A percentile compares a stretch with the other conserved stretches of the same genome.
phyloP scores from a whole-genome alignment of 2,888 invertebrate genomes.

The Chrysolina americana region DNA sequence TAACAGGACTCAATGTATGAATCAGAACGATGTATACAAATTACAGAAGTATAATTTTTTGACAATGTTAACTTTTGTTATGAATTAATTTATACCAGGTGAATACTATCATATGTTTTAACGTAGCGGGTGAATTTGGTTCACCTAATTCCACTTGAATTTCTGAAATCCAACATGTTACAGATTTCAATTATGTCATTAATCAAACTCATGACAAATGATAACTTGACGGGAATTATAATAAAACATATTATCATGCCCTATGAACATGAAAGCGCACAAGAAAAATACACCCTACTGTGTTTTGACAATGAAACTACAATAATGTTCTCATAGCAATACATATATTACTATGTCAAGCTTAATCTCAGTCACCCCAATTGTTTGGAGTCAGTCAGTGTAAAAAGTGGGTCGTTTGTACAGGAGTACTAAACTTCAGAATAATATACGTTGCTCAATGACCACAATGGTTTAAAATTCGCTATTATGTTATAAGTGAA shows the following conservation, averaged over 20 bases:
- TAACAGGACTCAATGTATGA: too few species aligned
- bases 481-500: conserved; percentile 25
- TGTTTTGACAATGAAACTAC: conserved; percentile 60
- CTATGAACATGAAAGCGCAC: conserved; percentile 49
- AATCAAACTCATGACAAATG: conserved; percentile 46
- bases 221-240: conserved; percentile 46
- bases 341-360: conserved; percentile 62
- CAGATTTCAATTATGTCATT: conserved; percentile 41
- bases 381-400: conserved; percentile 62
- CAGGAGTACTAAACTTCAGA: conserved; percentile 40
- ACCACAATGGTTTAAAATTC: conserved; percentile 27
- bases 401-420: conserved; percentile 60
- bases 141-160: background rate
- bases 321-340: conserved; percentile 63
- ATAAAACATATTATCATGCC: conserved; percentile 49
- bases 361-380: conserved; percentile 59
- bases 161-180: conserved; percentile 32
- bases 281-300: conserved; percentile 53
- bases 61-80: too few species aligned
- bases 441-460: conserved; percentile 24
- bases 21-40: too few species aligned
- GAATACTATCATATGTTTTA: too few species aligned
- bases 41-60: too few species aligned
- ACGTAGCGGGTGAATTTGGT: too few species aligned
- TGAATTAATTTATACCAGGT: too few species aligned